Evolutionary conservation across 2,888 invertebrate species (phyloP), one percentile per base, ranked within the genome.

Genomic region (Epinotia nisella): DNA sequence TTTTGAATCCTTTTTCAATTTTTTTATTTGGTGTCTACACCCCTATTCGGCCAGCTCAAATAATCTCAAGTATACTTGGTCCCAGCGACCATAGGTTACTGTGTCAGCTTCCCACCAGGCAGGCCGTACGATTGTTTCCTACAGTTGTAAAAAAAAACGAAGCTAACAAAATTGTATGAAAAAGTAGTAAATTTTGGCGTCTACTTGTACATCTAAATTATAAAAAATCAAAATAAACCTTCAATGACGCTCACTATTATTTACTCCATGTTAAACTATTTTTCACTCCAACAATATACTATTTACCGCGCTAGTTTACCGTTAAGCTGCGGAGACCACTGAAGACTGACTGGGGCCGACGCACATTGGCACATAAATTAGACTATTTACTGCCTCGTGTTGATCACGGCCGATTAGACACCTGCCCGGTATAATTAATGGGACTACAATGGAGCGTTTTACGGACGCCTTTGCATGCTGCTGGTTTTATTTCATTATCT

Each of bases 341-440:
- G 15, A 35, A 41, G 68, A 61, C 68, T 73, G 72, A 10, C 35
- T 51, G 35, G 45, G 29, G 19, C 60, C 60, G 53, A 13, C 51
- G 69, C 24, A 41, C 69, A 70, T 61, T 61, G 61, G 41, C 59
- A 61, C 61, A 70, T 70, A 62, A 62, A 70, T 56, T 62, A 70
- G 10, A 53, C 41, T 45, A 70, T 70, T 70, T 62, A 62, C 19
- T 45, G 62, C 62, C n/a, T 5, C 58, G 58, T n/a, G 29, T 10
- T 65, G 64, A 56, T 66, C 66, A 65, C 39, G 19, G 19, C 17
- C 58, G 5, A 21, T 39, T 15, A 39, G 39, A 39, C 39, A 49
- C 49, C 49, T 45, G 56, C 24, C 58, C 21, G 15, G 55, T 17
- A 49, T 45, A 41, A 41, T 56, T 56, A 41, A 66, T 56, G 66